These are phyloP conservation scores for Lagorchestes hirsutus DNA, from an alignment of 2,797 vertebrate species.

Conservation along the genomic window DNA sequence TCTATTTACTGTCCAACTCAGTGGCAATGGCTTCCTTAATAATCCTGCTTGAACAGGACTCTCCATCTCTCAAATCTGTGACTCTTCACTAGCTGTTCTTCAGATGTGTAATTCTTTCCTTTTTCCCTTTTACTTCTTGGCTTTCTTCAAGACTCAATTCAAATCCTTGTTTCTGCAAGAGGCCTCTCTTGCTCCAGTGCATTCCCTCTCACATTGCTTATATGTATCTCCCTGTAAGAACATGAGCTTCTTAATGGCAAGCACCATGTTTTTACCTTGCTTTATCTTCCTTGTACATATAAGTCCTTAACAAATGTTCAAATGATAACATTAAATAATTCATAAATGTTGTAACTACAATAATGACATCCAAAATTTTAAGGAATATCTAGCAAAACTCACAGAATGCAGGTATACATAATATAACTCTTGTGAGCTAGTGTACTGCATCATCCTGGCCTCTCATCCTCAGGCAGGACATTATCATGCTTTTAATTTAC, in stretches of 20 bases:
- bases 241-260: not conserved
- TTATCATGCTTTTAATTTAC: not conserved
- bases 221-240: not conserved
- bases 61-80: no score
- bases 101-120: no score
- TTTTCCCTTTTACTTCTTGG: not conserved
- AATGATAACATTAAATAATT: not conserved
- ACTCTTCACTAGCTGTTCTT: no score
- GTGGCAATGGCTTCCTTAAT: no score
- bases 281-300: not conserved
- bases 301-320: not conserved
- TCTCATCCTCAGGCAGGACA: no score
- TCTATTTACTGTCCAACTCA: no score
- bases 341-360: not conserved
- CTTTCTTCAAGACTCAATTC: not conserved
- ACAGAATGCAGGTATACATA: not conserved
- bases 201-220: not conserved
- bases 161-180: not conserved
- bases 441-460: not conserved
- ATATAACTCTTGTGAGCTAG: not conserved
- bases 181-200: not conserved
- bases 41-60: no score
- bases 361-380: not conserved
- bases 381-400: not conserved
- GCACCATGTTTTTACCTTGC: not conserved